Conservation (phyloP, 2,113 vertebrate species). For the Bos indicus region DNA sequence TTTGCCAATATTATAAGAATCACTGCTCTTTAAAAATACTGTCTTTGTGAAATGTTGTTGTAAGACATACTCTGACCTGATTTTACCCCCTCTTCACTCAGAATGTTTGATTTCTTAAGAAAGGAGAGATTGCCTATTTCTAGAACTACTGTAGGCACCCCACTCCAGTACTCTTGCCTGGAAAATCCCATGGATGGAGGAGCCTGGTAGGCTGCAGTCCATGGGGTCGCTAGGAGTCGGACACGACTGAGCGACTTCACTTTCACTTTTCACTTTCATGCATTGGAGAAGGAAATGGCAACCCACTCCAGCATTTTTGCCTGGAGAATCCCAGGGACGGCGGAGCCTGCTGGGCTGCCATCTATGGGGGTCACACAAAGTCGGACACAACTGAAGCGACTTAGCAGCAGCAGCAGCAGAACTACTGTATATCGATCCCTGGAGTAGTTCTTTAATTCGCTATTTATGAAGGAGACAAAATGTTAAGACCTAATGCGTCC, state of each 20-base stretch:
- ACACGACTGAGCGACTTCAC: too few relatives aligned
- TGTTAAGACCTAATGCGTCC: not conserved
- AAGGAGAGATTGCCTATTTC: not conserved
- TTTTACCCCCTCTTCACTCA: not conserved
- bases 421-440: not conserved
- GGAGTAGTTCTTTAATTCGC: not conserved
- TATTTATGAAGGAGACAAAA: not conserved
- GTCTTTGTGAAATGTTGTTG: not conserved
- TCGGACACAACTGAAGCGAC: rapidly evolving
- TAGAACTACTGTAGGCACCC: not conserved
- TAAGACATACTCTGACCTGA: not conserved
- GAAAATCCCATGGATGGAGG: too few relatives aligned
- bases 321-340: too few relatives aligned
- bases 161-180: too few relatives aligned
- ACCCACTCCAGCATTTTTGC: too few relatives aligned
- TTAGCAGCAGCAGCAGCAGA: not conserved
- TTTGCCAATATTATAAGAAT: not conserved
- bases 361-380: too few relatives aligned
- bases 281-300: too few relatives aligned
- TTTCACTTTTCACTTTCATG: too few relatives aligned
- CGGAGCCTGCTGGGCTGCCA: too few relatives aligned
- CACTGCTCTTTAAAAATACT: not conserved
- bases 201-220: too few relatives aligned
- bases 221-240: too few relatives aligned
- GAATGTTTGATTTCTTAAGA: not conserved